Evolutionary conservation across 2,888 invertebrate genomes (phyloP), one percentile per base, ranked within the genome.

Genomic region (Julus scanicus): DNA sequence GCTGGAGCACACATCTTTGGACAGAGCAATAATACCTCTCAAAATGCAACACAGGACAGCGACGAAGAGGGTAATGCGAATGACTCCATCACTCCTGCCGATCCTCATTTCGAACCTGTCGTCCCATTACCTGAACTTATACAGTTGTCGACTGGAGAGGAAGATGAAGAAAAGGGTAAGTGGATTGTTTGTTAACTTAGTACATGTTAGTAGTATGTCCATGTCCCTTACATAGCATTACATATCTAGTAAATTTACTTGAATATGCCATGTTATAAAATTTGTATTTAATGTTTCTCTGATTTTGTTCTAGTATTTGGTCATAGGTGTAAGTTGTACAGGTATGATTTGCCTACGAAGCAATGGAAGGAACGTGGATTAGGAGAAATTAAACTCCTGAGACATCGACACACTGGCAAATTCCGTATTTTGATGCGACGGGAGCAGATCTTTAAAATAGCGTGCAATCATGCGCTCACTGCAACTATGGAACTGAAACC

Each of bases 281-380:
- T 29, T 29, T 29, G 29, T 29, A 29, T 29, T 29, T 29, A 0
- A n/a, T n/a, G n/a, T n/a, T n/a, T 57, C 57, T 57, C 3, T 57
- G n/a, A 57, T n/a, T 57, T 57, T 57, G n/a, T n/a, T 88, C 6
- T 40, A 89, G 89, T 89, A 39, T 89, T 85, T 44, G 20, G 88
- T 8, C 85, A 97, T 90, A 94, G 98, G 85, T 95, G 96, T 17
- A 97, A 96, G 91, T 92, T 99, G 86, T 98, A 94, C 92, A 94
- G 98, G 85, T 98, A 93, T 91, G 95, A 93, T 90, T 92, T 92
- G 71, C 94, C 94, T 0, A 93, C 94, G 0, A 95, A 95, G 88
- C 96, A 98, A 92, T 99, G 98, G 98, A 99, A 99, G 91, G 99
- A 99, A 92, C 94, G 98, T 89, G 99, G 98, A 2, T 94, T 96